These are phyloP conservation scores for Tetrapedia diversipes DNA, from an alignment of 2,888 invertebrate genomes.

Conservation along the genomic window DNA sequence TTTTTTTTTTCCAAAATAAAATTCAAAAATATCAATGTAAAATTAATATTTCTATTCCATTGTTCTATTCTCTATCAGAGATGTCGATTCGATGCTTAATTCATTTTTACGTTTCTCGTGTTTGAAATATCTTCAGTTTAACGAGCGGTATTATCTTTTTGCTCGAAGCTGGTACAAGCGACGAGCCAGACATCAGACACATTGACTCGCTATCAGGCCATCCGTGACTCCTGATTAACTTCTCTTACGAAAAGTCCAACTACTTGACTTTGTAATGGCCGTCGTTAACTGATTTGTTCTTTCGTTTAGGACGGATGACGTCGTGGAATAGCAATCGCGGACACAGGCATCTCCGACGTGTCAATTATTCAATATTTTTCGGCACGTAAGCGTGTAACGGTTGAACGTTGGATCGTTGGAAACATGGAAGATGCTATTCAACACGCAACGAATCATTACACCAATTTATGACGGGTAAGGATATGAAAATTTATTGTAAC, in stretches of 20 bases:
- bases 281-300: conserved; percentile 32
- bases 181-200: neutral
- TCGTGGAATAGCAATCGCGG: neutral
- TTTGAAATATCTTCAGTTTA: no score
- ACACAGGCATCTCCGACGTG: neutral
- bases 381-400: neutral
- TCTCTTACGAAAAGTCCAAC: conserved; percentile 20
- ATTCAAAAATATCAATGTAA: no score
- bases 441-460: neutral
- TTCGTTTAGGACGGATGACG: conserved; percentile 21
- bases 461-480: no score
- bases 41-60: no score
- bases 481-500: no score
- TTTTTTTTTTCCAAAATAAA: no score
- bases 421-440: neutral
- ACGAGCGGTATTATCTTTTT: no score
- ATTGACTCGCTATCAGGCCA: conserved; percentile 7
- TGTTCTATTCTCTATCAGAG: no score
- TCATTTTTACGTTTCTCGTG: no score
- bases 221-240: conserved; percentile 51
- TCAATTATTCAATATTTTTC: neutral
- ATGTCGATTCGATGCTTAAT: no score
- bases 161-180: no score
- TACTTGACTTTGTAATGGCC: conserved; percentile 14
- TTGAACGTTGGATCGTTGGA: neutral